Conservation (phyloP, 64 coral and sea anemone genomes). For the Anthopleura sola region DNA sequence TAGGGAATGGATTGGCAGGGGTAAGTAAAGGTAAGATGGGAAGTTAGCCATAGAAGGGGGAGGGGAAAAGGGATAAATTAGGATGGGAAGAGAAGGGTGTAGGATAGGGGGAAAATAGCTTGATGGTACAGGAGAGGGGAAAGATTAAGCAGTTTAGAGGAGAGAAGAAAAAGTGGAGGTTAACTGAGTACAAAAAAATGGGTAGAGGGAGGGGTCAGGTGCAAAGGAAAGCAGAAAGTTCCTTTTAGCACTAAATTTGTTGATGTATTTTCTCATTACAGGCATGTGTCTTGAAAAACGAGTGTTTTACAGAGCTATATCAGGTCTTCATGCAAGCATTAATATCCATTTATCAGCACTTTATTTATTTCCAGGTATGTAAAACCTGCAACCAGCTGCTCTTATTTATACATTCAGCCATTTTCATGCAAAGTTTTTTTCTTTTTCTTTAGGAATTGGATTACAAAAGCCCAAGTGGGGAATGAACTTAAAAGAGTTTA, state of each 20-base stretch:
- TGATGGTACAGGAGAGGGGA: too few relatives aligned
- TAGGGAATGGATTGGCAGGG: too few relatives aligned
- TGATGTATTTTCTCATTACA: background rate
- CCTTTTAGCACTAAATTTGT: background rate
- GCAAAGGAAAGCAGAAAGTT: too few relatives aligned
- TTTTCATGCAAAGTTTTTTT: background rate
- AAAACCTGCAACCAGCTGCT: background rate
- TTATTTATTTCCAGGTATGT: slow-evolving; percentile 77
- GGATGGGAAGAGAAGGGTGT: too few relatives aligned
- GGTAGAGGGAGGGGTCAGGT: too few relatives aligned
- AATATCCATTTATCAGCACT: slow-evolving; percentile 93
- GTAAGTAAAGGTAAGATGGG: too few relatives aligned
- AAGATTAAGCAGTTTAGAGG: too few relatives aligned
- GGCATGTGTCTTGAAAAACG: slow-evolving; percentile 95
- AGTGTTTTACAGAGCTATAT: slow-evolving; percentile 93
- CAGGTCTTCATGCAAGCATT: slow-evolving; percentile 91
- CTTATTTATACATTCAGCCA: background rate
- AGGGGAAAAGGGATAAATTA: too few relatives aligned
- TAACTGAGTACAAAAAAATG: too few relatives aligned
- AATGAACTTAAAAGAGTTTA: slow-evolving; percentile 85
- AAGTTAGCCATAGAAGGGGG: too few relatives aligned
- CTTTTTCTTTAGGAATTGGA: slow-evolving; percentile 48
- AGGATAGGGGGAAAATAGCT: too few relatives aligned
- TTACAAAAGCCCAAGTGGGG: slow-evolving; percentile 88
- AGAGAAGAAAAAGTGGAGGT: too few relatives aligned